Evolutionary conservation across 2,113 vertebrate species (phyloP).

Genomic region (Lagopus muta): DNA sequence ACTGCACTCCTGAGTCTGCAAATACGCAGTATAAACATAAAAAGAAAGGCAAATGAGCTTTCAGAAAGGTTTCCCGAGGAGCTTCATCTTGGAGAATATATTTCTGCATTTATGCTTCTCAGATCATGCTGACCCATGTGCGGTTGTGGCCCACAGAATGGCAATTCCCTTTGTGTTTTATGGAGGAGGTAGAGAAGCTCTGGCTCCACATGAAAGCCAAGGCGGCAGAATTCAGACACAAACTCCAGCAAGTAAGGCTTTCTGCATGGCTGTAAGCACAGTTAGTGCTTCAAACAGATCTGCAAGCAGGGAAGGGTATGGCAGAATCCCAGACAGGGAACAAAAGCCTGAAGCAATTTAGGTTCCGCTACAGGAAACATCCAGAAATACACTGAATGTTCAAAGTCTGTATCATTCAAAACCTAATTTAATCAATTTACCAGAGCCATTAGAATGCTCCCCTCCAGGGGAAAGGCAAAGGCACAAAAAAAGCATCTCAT

Average conservation of each 20-base stretch:
- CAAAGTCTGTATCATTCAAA: slow-evolving; percentile 18
- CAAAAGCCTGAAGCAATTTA: background rate
- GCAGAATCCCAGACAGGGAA: slow-evolving; percentile 5
- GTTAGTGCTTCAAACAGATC: background rate
- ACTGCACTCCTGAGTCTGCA: background rate
- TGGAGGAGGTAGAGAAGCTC: background rate
- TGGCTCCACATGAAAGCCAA: background rate
- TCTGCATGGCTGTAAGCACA: background rate
- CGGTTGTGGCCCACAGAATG: background rate
- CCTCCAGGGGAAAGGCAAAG: background rate
- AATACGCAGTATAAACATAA: accelerated
- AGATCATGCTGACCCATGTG: background rate
- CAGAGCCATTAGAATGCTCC: slow-evolving; percentile 5
- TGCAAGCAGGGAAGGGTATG: background rate
- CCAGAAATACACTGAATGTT: background rate
- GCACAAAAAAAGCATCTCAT: background rate
- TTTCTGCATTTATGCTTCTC: background rate
- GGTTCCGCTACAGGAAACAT: background rate
- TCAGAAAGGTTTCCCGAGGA: background rate
- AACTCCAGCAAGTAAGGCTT: background rate
- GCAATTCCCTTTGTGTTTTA: background rate
- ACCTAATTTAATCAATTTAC: slow-evolving; percentile 57
- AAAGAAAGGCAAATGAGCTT: background rate
- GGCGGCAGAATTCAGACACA: background rate
- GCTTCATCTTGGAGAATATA: background rate